Conservation (phyloP, 2,113 vertebrate species). For the Laticauda laticaudata region DNA sequence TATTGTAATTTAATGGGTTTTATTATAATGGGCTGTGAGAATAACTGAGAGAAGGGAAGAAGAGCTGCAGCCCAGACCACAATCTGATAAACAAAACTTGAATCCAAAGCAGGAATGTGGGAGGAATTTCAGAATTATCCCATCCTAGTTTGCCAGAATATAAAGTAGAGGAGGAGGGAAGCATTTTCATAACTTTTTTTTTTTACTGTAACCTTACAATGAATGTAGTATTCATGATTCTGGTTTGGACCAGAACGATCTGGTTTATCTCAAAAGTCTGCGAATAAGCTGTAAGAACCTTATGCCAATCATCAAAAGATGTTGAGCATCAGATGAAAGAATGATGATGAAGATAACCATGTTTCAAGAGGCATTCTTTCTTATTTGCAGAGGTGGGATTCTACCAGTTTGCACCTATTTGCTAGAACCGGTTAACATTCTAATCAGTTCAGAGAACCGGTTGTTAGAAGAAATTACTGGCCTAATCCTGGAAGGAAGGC, state of each 20-base stretch:
- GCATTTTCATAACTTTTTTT: background rate
- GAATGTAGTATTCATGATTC: background rate
- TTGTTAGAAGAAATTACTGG: too few relatives aligned
- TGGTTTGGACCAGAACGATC: background rate
- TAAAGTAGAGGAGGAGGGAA: background rate
- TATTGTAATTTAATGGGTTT: background rate
- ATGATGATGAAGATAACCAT: background rate
- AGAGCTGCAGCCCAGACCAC: background rate
- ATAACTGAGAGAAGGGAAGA: background rate
- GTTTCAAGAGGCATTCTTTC: background rate
- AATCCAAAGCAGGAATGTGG: background rate
- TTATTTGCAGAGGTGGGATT: too few relatives aligned
- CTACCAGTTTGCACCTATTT: too few relatives aligned
- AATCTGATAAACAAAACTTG: background rate
- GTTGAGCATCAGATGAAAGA: background rate
- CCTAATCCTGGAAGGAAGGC: too few relatives aligned
- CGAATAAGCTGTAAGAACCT: background rate
- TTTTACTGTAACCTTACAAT: background rate
- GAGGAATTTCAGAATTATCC: background rate
- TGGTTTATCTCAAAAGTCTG: background rate
- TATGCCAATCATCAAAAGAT: background rate
- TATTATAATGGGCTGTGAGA: background rate
- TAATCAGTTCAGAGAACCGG: too few relatives aligned
- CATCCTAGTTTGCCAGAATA: background rate
- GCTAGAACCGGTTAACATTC: too few relatives aligned